A percentile compares a stretch with the other conserved stretches of the same genome.
Conservation (phyloP, 2,797 vertebrate species). For the Myoxocephalus aenaeus region DNA sequence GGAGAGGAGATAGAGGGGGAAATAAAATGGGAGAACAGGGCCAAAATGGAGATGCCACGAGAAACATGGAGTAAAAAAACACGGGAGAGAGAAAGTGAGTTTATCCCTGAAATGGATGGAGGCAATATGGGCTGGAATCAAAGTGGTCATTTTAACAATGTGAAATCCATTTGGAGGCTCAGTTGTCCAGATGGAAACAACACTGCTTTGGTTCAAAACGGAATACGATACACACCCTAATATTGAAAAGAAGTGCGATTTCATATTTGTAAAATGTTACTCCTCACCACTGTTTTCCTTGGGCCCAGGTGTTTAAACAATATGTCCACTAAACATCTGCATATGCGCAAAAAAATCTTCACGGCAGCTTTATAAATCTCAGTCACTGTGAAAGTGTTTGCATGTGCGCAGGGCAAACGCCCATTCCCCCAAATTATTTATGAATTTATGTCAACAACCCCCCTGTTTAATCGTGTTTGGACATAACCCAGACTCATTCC, state of each 20-base stretch:
- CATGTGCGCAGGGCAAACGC: conserved; percentile 45
- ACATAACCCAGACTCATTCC: conserved; percentile 68
- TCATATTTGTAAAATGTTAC: conserved; percentile 26
- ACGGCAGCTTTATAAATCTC: conserved; percentile 46
- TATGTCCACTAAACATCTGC: conserved; percentile 44
- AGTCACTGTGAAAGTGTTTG: conserved; percentile 59
- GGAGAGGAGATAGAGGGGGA: conserved; percentile 21
- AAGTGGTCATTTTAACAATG: conserved; percentile 71
- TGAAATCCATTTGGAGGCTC: conserved; percentile 67
- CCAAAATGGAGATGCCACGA: conserved; percentile 72
- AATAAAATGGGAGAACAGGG: conserved; percentile 63
- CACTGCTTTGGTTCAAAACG: conserved; percentile 44
- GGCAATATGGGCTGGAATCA: conserved; percentile 69
- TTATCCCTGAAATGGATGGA: conserved; percentile 65
- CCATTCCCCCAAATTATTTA: conserved; percentile 58
- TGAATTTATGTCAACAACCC: conserved; percentile 63
- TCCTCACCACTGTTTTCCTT: not conserved
- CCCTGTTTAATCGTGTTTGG: conserved; percentile 70
- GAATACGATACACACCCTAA: conserved; percentile 34
- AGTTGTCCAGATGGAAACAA: conserved; percentile 60
- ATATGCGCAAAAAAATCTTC: conserved; percentile 23
- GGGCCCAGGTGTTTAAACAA: conserved; percentile 6
- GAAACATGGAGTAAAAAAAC: conserved; percentile 63
- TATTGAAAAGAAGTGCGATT: conserved; percentile 24
- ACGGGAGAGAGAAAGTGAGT: conserved; percentile 46